Conservation (phyloP, 64 coral and sea anemone genomes). For the Dendronephthya gigantea region DNA sequence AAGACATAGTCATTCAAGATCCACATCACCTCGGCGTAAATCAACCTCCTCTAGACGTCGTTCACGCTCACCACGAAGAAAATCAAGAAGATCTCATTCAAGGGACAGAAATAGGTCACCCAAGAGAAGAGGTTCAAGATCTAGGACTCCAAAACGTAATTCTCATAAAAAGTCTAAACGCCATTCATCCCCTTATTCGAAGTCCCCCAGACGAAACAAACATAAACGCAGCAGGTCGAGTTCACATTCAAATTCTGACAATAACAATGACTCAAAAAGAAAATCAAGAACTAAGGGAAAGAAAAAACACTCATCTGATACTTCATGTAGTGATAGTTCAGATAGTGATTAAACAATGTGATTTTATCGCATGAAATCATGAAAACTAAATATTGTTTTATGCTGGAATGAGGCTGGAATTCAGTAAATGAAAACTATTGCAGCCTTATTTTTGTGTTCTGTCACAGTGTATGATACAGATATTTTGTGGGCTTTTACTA, state of each 20-base stretch:
- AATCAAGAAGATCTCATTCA: slow-evolving; percentile 29
- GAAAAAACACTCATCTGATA: slow-evolving; percentile 29
- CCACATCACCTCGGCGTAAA: slow-evolving; percentile 15
- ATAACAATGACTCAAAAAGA: not conserved
- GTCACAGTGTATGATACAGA: not conserved
- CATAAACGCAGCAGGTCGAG: slow-evolving; percentile 1
- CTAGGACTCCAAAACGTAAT: slow-evolving; percentile 21
- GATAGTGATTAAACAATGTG: not conserved
- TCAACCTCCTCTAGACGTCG: not conserved
- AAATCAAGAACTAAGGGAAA: slow-evolving; percentile 31
- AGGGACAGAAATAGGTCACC: slow-evolving; percentile 33
- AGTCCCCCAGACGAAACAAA: not conserved
- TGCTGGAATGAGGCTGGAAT: not conserved
- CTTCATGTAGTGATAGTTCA: not conserved
- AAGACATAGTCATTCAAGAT: slow-evolving; percentile 17
- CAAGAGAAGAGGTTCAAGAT: slow-evolving; percentile 36
- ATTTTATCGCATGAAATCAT: not conserved
- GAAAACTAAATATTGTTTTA: not conserved
- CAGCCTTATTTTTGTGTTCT: not conserved
- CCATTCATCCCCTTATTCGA: slow-evolving; percentile 21
- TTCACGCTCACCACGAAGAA: slow-evolving; percentile 24
- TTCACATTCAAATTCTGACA: slow-evolving; percentile 19
- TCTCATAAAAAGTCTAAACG: slow-evolving; percentile 18
- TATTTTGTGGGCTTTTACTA: not conserved
- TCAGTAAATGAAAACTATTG: not conserved